phyloP scores from a whole-genome alignment of 2,888 invertebrate species.

The Mycalesis mineus region DNA sequence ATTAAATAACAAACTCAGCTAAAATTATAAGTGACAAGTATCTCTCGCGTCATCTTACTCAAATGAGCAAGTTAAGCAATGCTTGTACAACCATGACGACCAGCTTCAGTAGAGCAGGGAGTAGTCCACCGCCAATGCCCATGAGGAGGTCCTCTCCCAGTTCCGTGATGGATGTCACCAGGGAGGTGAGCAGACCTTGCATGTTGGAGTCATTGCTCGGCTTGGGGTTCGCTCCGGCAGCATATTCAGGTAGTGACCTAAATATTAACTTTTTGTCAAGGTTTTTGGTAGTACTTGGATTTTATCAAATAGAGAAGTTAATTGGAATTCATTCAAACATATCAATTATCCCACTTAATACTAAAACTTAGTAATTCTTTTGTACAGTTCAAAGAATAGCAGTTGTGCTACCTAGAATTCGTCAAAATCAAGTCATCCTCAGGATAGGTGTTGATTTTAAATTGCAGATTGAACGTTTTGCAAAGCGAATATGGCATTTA shows the following conservation, averaged over 20 bases:
- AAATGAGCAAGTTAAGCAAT: slow-evolving; percentile 51
- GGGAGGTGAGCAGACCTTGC: slow-evolving; percentile 52
- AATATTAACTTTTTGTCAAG: background rate
- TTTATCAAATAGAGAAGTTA: too few species aligned
- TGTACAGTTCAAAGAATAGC: too few species aligned
- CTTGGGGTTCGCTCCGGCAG: slow-evolving; percentile 59
- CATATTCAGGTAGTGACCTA: slow-evolving; percentile 57
- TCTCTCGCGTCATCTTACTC: slow-evolving; percentile 11
- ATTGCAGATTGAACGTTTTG: too few species aligned
- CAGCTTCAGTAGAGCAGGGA: slow-evolving; percentile 60
- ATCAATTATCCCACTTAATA: too few species aligned
- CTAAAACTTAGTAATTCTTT: too few species aligned
- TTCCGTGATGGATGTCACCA: slow-evolving; percentile 51
- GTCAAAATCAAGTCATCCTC: background rate
- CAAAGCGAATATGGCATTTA: too few species aligned
- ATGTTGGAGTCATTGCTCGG: slow-evolving; percentile 46
- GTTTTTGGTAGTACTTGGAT: too few species aligned
- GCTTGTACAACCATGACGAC: slow-evolving; percentile 58
- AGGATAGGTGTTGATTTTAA: background rate
- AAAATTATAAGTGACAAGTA: too few species aligned
- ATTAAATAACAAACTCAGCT: background rate
- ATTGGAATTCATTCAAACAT: too few species aligned
- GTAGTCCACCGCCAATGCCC: slow-evolving; percentile 57
- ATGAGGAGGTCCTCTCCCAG: slow-evolving; percentile 57
- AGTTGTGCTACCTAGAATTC: too few species aligned